Conservation (phyloP, 2,113 vertebrate genomes). For the Bambusicola thoracicus region DNA sequence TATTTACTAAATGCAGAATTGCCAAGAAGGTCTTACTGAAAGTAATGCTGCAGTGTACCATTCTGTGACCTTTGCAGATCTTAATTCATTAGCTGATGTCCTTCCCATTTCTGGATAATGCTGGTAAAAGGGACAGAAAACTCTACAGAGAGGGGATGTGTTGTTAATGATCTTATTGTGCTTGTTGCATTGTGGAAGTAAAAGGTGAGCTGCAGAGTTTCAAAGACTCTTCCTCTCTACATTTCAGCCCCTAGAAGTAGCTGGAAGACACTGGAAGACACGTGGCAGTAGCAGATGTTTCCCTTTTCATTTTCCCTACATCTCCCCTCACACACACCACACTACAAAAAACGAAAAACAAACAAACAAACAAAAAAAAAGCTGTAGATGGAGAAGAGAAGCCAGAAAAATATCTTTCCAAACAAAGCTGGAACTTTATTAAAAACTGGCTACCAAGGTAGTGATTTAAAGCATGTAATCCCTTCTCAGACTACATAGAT, state of each 20-base stretch:
- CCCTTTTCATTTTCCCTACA: background rate
- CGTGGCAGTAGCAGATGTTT: background rate
- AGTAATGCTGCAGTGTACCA: rapidly evolving
- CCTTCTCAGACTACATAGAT: background rate
- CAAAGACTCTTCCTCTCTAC: background rate
- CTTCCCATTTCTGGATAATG: background rate
- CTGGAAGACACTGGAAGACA: slow-evolving; percentile 9
- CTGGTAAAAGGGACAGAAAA: background rate
- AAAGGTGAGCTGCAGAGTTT: background rate
- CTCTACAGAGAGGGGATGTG: too few species aligned
- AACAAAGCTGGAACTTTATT: background rate
- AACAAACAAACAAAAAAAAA: too few species aligned
- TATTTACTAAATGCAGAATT: background rate
- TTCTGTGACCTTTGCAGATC: background rate
- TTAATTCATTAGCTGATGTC: background rate
- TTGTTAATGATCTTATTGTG: background rate
- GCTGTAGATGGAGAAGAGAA: background rate
- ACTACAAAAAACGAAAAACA: too few species aligned
- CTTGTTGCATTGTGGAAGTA: background rate
- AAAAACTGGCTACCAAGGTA: background rate
- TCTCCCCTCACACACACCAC: background rate
- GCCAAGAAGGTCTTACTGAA: background rate
- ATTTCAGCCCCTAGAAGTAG: background rate
- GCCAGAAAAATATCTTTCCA: background rate
- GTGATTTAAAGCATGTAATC: slow-evolving; percentile 34